A percentile compares a stretch with the other conserved stretches of the same genome.
These are phyloP conservation scores for Gila orcuttii DNA, from an alignment of 2,113 vertebrate species.

Conservation along the genomic window DNA sequence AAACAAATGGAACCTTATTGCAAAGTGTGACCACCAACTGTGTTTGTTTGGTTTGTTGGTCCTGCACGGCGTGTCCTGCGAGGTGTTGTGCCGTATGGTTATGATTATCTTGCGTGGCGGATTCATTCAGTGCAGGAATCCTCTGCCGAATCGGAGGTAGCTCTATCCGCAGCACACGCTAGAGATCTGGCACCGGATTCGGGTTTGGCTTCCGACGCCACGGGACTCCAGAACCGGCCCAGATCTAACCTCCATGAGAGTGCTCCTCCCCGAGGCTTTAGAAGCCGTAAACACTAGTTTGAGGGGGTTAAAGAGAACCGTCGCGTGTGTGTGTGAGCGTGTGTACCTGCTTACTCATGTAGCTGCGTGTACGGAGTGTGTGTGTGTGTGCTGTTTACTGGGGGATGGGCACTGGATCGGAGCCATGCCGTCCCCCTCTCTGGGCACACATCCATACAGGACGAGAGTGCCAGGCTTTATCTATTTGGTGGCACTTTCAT, in stretches of 20 bases:
- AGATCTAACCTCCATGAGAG: constrained; percentile 2
- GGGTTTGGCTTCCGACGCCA: constrained; percentile 19
- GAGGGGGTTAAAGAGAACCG: constrained; percentile 25
- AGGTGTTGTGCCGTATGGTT: constrained; percentile 8
- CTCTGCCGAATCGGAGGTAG: background rate
- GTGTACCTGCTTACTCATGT: constrained; percentile 42
- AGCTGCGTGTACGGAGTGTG: constrained; percentile 6
- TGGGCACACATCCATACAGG: constrained; percentile 75
- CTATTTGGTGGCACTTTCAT: constrained; percentile 59
- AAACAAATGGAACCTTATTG: background rate
- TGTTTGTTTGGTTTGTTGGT: background rate
- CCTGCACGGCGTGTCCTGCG: background rate
- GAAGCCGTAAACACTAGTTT: constrained; percentile 57
- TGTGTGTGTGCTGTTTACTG: constrained; percentile 51
- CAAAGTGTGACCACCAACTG: background rate
- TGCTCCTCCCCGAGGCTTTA: constrained; percentile 45
- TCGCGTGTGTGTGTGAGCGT: background rate
- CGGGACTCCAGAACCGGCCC: constrained; percentile 34
- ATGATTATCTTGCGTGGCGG: constrained; percentile 54
- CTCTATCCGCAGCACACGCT: background rate
- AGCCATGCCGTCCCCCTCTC: constrained; percentile 72
- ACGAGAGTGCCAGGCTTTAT: constrained; percentile 71
- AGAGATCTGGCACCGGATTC: background rate
- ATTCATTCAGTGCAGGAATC: constrained; percentile 47
- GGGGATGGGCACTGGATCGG: constrained; percentile 67